phyloP scores from a whole-genome alignment of 2,888 invertebrate species.

The Thereva nobilitata region DNA sequence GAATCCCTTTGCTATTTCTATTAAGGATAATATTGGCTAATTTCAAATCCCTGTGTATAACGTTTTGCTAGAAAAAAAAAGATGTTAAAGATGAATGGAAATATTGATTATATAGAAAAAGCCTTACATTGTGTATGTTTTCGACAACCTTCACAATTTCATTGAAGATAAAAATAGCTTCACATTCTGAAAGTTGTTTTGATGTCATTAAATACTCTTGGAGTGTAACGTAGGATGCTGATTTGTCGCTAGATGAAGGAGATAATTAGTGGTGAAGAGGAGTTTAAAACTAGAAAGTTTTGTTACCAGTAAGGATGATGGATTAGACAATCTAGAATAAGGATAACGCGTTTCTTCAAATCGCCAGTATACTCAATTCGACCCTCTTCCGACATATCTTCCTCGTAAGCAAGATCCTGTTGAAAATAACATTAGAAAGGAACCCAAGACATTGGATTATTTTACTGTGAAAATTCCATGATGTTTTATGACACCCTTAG shows the following conservation, averaged over 20 bases:
- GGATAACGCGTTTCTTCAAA: constrained; percentile 66
- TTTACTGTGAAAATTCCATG: constrained; percentile 75
- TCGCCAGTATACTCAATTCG: constrained; percentile 63
- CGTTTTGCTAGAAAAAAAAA: constrained; percentile 65
- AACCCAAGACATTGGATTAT: constrained; percentile 4
- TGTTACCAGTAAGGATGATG: constrained; percentile 65
- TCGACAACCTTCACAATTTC: constrained; percentile 75
- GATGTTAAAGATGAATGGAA: neutral
- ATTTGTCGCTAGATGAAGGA: constrained; percentile 58
- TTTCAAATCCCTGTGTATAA: constrained; percentile 78
- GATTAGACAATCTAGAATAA: constrained; percentile 74
- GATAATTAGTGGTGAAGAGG: neutral
- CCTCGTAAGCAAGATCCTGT: constrained; percentile 72
- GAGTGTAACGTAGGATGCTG: constrained; percentile 67
- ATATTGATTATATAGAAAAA: constrained; percentile 9
- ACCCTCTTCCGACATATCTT: constrained; percentile 61
- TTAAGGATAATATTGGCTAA: constrained; percentile 77
- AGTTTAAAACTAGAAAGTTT: neutral
- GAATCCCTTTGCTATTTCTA: constrained; percentile 67
- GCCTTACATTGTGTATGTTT: constrained; percentile 69
- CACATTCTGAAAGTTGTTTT: constrained; percentile 73
- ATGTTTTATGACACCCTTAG: constrained; percentile 75
- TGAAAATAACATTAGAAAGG: constrained; percentile 45
- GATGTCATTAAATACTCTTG: constrained; percentile 78
- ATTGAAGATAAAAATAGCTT: constrained; percentile 73